Base-by-base conservation (phyloP, 2,888 invertebrate genomes). In the Coelopa pilipes region DNA sequence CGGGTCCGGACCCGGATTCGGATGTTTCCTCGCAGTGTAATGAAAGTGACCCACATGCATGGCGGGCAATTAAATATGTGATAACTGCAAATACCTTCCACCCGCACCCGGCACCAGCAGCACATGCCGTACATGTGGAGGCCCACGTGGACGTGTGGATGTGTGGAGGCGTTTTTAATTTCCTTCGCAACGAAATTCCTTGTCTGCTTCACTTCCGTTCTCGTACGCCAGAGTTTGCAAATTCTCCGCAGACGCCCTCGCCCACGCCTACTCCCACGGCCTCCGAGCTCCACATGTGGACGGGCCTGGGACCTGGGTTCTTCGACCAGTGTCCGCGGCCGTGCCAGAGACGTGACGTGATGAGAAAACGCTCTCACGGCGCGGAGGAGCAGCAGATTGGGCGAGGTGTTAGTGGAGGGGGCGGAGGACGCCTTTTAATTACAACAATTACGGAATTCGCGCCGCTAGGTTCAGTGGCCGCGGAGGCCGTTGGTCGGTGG, bases 141-240 rank as follows among this genome's bases (percentile, higher is more conserved):
- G 55, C 17, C 17, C 13, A 49, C 9, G 49, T n/a, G n/a, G n/a
- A n/a, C n/a, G n/a, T 55, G n/a, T 53, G 10, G 10, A 55, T 55
- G 19, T 21, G 21, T 19, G 19, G 19, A n/a, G 57, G 10, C 21
- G 3, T 53, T 53, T 53, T 53, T 53, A 53, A 53, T 53, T 53
- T 53, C 53, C 53, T 53, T 15, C 10, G 53, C 3, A 53, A 4
- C 53, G 53, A 53, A 53, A 53, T 53, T 53, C 10, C 53, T 53
- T 53, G 53, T 53, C 53, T 53, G 53, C 53, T 15, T 53, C n/a
- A 53, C 53, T 15, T 53, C 53, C 53, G 53, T 53, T 53, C n/a
- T 53, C n/a, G 53, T 5, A 9, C 15, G 15, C 13, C 53, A 53
- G n/a, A 53, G 53, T 53, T 53, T 2, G 53, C 53, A 13, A 53